Evolutionary conservation across 2,888 invertebrate species (phyloP), one percentile per base, ranked within the genome.

Genomic region (Drosophila sordidapex): DNA sequence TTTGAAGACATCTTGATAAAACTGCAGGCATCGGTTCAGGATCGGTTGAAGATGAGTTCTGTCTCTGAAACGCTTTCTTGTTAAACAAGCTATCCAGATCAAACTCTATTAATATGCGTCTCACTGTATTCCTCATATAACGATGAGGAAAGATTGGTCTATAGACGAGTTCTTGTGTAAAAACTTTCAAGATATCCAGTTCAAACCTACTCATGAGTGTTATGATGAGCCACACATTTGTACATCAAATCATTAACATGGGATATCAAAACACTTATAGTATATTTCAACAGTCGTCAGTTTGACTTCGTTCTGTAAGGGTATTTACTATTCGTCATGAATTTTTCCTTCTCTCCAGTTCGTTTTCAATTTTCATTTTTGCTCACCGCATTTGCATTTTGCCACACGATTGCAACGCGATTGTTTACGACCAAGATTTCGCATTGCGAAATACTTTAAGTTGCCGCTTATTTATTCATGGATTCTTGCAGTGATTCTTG

Each of bases 361-460:
- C 1, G 27, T 52, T 46, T 40, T 60, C 59, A 15, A 56, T 56
- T 66, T 58, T 61, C 27, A 36, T 27, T 35, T 36, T 33, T 43
- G 48, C 53, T 46, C 27, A 52, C 70, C 62, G 52, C 51, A 72
- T 75, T 76, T 65, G 65, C 64, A 66, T 79, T 63, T 71, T 29
- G 53, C 43, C 63, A 67, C 59, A 66, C 65, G 60, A 70, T n/a
- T 51, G 40, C 38, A 13, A 40, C 15, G 36, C 27, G 48, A 60
- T 46, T 48, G 51, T 57, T 62, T 56, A 59, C 46, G 43, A 38
- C 21, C 33, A 58, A 38, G n/a, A 52, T 49, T 40, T 49, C 21
- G 61, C 65, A 18, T 70, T 79, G 76, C 80, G 80, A 70, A 79
- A 76, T 36, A 54, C 33, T 63, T 49, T 31, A 67, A 72, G n/a